Base-by-base conservation (phyloP, 2,888 invertebrate genomes). In the Nemotelus nigrinus region DNA sequence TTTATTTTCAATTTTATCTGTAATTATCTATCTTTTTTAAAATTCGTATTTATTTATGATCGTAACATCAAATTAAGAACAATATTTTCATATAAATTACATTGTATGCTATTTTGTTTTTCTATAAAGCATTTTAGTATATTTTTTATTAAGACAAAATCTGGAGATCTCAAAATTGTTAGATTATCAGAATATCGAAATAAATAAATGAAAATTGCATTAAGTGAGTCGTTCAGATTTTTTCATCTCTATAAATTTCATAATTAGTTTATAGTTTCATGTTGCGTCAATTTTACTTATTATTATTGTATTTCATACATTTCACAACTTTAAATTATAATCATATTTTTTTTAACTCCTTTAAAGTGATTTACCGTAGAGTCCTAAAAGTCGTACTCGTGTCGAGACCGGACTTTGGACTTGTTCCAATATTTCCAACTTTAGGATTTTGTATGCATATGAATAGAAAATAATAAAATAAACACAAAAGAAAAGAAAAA, bases 351-450 rank as follows among this genome's bases (percentile, higher is more conserved):
- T 25, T 25, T 25, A 25, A 25, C 25, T 25, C 25, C 25, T 63
- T 79, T 86, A 87, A 84, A 87, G 84, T 81, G 85, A 86, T 81
- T 87, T 87, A 78, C 87, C 87, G 82, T 87, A 87, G 83, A 87
- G 86, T 82, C 87, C 87, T 85, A 87, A 86, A 81, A 87, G 86
- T 81, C 86, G 85, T 83, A 87, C 86, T 83, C 87, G 85, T 81
- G 86, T 87, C 81, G 87, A 85, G 77, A 87, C 86, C 79, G 87
- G 86, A 83, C 85, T 87, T 84, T 87, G 87, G 82, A 86, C 85
- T 82, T 85, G 85, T 83, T 87, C 87, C 86, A 86, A 83, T 82
- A 87, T 87, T 84, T 87, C 87, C 87, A 87, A 85, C 87, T 87
- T 80, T 25, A 1, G 25, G 25, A 25, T 25, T 80, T 76, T 82